Conservation (phyloP, 2,797 vertebrate genomes). For the Intellagama lesueurii region DNA sequence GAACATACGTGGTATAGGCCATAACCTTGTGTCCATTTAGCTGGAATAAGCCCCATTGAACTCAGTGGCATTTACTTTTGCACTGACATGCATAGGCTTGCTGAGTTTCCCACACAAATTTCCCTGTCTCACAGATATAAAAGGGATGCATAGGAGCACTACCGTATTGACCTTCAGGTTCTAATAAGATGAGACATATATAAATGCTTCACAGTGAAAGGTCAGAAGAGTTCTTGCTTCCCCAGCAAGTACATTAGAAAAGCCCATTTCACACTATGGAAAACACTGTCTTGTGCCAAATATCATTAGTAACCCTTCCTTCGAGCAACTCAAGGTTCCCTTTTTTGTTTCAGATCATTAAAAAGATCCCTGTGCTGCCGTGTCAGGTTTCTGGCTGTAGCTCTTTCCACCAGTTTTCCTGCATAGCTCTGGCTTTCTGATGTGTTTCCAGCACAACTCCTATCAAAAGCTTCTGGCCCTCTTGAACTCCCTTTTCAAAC, state of each 20-base stretch:
- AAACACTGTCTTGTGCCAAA: conserved; percentile 4
- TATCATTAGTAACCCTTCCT: conserved; percentile 4
- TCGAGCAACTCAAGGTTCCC: not conserved
- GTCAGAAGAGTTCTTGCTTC: conserved; percentile 11
- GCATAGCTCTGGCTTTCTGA: not conserved
- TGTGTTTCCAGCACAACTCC: not conserved
- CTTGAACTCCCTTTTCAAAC: conserved; percentile 7
- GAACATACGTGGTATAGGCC: not conserved
- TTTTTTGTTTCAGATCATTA: conserved; percentile 30
- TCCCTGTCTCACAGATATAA: not conserved
- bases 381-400: not conserved
- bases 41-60: not conserved
- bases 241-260: not conserved
- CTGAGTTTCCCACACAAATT: not conserved
- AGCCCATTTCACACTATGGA: not conserved
- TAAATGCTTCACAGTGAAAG: not conserved
- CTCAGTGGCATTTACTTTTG: not conserved
- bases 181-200: conserved; percentile 15
- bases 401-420: not conserved
- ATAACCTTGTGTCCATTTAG: not conserved
- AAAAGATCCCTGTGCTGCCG: conserved; percentile 14
- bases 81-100: not conserved
- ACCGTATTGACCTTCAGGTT: not conserved
- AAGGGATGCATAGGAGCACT: conserved; percentile 7
- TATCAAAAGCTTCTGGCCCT: not conserved